A percentile compares a stretch with the other conserved stretches of the same genome.
Conservation (phyloP, 1,140 invertebrate genomes). For the Phenacoccus solenopsis region DNA sequence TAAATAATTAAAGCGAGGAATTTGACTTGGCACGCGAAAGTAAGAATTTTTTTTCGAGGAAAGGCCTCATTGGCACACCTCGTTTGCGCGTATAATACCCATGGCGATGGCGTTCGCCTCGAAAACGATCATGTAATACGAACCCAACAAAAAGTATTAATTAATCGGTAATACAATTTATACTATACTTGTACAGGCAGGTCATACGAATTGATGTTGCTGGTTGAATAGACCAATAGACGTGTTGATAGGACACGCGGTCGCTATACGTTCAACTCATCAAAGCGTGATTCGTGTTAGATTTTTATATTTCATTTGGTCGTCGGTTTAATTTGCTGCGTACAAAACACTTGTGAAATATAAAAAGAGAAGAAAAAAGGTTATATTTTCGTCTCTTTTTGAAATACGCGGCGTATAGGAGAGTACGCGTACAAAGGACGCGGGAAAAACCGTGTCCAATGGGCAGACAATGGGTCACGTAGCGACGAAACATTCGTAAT, state of each 20-base stretch:
- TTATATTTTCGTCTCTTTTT: background rate
- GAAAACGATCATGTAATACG: no score
- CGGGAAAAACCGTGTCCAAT: background rate
- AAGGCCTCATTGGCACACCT: no score
- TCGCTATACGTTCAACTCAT: background rate
- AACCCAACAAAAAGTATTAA: no score
- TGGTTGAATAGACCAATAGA: no score
- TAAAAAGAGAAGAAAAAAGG: background rate
- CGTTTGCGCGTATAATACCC: no score
- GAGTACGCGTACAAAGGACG: background rate
- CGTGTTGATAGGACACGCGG: background rate
- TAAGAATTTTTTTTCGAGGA: no score
- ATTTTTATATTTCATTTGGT: background rate
- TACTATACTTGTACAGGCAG: no score
- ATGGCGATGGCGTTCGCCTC: no score
- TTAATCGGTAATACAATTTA: no score
- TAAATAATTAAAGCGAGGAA: no score
- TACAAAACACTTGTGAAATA: background rate
- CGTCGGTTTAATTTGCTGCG: background rate
- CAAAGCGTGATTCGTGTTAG: background rate
- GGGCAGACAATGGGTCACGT: background rate
- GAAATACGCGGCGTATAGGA: background rate
- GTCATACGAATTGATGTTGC: background rate
- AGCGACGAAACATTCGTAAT: background rate
- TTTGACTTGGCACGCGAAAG: no score